Evolutionary conservation across 2,113 vertebrate genomes (phyloP).

Genomic region (Australoheros scitulus): DNA sequence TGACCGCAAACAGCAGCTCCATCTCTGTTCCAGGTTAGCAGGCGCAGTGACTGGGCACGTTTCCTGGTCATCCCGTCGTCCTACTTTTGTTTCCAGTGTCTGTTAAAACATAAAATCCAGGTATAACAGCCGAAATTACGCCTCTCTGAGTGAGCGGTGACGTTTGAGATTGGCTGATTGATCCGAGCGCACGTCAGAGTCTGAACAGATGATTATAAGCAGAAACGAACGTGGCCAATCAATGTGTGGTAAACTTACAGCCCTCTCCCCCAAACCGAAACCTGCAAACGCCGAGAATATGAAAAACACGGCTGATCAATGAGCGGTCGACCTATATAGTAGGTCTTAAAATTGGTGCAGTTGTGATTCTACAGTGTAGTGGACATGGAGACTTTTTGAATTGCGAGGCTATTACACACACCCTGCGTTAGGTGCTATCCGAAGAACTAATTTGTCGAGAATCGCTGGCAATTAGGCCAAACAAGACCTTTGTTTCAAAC

Average conservation of each 20-base stretch:
- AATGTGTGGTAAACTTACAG: not conserved
- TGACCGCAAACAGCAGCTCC: not conserved
- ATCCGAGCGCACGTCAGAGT: constrained; percentile 1
- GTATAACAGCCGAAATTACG: no score
- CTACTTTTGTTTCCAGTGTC: not conserved
- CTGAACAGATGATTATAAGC: constrained; percentile 23
- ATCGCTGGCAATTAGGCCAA: not conserved
- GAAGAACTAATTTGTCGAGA: not conserved
- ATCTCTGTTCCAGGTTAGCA: not conserved
- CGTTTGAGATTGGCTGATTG: constrained; percentile 14
- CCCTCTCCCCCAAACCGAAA: not conserved
- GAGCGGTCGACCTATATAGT: not conserved
- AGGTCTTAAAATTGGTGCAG: not conserved
- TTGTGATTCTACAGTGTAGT: not conserved
- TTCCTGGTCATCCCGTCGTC: not conserved
- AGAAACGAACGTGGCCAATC: constrained; percentile 8
- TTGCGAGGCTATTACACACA: not conserved
- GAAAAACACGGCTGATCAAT: not conserved
- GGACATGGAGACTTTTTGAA: not conserved
- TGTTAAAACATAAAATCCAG: constrained; percentile 29
- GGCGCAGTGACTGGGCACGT: not conserved
- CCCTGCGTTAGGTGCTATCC: not conserved
- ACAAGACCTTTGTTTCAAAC: not conserved
- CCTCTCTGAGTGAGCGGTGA: not conserved
- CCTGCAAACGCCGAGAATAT: not conserved